Conservation (phyloP, 2,888 invertebrate species). For the Teleogryllus oceanicus region DNA sequence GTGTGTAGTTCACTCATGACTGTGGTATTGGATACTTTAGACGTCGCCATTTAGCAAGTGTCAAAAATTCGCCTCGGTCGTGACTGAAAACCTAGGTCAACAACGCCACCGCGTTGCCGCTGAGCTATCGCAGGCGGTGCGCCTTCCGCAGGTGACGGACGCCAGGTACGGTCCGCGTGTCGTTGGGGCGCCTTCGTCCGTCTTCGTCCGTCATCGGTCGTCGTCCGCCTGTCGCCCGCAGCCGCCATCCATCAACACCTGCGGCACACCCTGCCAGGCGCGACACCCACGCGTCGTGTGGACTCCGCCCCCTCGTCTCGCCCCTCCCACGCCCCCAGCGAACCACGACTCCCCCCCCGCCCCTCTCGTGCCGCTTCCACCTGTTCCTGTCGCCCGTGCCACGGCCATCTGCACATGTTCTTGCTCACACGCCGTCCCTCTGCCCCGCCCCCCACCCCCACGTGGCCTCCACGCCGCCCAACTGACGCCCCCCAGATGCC, state of each 20-base stretch:
- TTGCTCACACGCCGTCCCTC: not conserved
- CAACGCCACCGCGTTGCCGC: no score
- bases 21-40: no score
- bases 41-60: no score
- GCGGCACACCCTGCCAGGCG: not conserved
- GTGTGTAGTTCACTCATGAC: no score
- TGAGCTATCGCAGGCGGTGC: no score
- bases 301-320: not conserved
- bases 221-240: not conserved
- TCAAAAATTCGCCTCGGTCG: no score
- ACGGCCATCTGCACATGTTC: not conserved
- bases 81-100: no score
- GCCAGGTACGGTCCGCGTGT: no score
- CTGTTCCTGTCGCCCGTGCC: not conserved
- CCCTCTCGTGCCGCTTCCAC: not conserved
- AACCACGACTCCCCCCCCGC: not conserved
- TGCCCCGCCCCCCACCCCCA: not conserved
- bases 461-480: no score
- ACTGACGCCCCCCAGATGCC: no score
- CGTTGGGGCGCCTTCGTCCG: not conserved
- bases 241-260: not conserved
- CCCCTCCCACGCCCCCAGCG: not conserved
- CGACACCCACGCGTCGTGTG: not conserved
- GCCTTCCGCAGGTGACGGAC: no score
- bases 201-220: not conserved